These are phyloP conservation scores for Masticophis lateralis DNA, from an alignment of 2,797 vertebrate species.

Conservation along the genomic window DNA sequence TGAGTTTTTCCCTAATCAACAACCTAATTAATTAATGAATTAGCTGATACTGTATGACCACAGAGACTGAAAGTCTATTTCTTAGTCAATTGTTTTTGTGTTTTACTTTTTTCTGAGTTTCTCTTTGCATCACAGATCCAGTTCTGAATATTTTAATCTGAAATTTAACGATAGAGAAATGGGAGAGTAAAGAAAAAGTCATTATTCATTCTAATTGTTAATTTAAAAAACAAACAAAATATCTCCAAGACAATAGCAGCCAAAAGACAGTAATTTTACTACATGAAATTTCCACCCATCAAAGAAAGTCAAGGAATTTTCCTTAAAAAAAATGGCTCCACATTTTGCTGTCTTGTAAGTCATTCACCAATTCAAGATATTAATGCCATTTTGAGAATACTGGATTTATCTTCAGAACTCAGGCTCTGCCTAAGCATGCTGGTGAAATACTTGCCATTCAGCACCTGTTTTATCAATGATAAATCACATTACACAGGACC, in stretches of 20 bases:
- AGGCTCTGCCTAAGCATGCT: constrained; percentile 59
- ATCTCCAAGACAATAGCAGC: not conserved
- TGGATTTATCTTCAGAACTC: constrained; percentile 72
- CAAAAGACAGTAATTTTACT: constrained; percentile 15
- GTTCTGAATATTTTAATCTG: constrained; percentile 17
- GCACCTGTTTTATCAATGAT: constrained; percentile 72
- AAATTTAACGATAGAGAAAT: constrained; percentile 18
- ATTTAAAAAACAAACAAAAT: not conserved
- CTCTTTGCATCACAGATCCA: not conserved
- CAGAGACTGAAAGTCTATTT: not conserved
- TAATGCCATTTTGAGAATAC: constrained; percentile 57
- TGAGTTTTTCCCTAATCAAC: not conserved
- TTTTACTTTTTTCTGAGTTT: constrained; percentile 9
- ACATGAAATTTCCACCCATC: constrained; percentile 45
- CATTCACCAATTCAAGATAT: constrained; percentile 68
- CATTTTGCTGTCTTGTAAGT: constrained; percentile 70
- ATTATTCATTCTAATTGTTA: constrained; percentile 43
- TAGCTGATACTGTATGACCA: not conserved
- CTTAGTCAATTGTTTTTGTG: not conserved
- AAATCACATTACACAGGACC: constrained; percentile 76
- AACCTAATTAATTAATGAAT: not conserved
- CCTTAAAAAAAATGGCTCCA: constrained; percentile 59
- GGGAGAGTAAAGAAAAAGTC: constrained; percentile 30
- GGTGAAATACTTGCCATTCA: constrained; percentile 66
- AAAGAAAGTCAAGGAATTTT: constrained; percentile 53